Base-by-base conservation (phyloP, 2,113 vertebrate genomes). In the Scomber colias region DNA sequence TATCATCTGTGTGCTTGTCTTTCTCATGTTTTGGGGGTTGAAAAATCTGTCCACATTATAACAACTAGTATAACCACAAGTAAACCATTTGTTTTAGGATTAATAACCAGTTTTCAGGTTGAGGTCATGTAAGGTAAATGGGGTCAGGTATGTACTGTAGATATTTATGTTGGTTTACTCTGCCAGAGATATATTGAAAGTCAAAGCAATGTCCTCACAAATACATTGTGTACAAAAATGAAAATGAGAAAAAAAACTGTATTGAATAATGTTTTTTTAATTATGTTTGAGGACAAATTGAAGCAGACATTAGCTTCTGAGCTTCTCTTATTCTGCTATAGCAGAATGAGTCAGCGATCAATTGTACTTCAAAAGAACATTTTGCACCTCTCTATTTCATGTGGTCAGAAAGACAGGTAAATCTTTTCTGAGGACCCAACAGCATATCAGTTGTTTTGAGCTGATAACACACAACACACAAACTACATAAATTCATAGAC, bases 281-380 rank as follows among this genome's bases (percentile, higher is more conserved):
- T 11, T 40, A 11, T 17, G 16, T 46, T 60, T 63, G 5, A 19
- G 14, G 49, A 56, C 15, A 66, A 54, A 71, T 75, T 17, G 15
- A 35, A 40, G 5, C 5, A 77, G 27, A 51, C 13, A 6, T 21
- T 55, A 61, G 24, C 14, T n/a, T 16, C 3, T 13, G 44, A 69
- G 11, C 60, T n/a, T 79, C 77, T 69, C 54, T 64, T 66, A 24
- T 50, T 30, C 6, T 62, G 51, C 5, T 54, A 69, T 49, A 51
- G 59, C 59, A 78, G 57, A 57, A 56, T 73, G 72, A 88, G 63
- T 68, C 71, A 70, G 49, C 2, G 74, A 67, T 79, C 68, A 69
- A 45, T 66, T 40, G 44, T 35, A 40, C 11, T 73, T 73, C 24
- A 83, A 66, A 76, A 70, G 7, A 24, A 21, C 14, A 19, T 64